Conservation (phyloP, 2,888 invertebrate species). For the Watsonalla binaria region DNA sequence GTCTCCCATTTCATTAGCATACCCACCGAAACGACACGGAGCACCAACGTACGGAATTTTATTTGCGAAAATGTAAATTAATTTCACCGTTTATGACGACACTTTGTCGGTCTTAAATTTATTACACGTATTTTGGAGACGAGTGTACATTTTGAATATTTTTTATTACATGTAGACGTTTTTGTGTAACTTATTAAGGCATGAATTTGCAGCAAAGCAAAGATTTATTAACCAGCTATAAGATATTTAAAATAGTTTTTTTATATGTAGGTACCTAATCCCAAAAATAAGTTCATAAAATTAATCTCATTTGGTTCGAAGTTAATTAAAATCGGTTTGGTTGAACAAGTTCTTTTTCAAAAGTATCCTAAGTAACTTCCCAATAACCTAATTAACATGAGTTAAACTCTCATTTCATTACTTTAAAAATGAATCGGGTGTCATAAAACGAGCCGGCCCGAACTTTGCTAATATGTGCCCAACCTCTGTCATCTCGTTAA, state of each 20-base stretch:
- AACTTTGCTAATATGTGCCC: conserved; percentile 78
- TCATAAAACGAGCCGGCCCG: conserved; percentile 49
- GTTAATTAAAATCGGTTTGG: too few relatives aligned
- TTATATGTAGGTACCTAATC: too few relatives aligned
- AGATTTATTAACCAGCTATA: too few relatives aligned
- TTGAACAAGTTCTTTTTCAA: background rate
- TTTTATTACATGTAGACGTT: too few relatives aligned
- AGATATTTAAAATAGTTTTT: too few relatives aligned
- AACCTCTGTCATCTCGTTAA: conserved; percentile 75
- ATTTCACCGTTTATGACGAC: conserved; percentile 55
- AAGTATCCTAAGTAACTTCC: background rate
- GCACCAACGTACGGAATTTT: conserved; percentile 46
- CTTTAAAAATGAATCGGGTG: conserved; percentile 61
- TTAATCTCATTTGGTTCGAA: too few relatives aligned
- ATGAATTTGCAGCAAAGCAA: too few relatives aligned
- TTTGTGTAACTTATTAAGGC: too few relatives aligned
- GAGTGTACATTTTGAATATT: background rate
- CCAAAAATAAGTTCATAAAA: too few relatives aligned
- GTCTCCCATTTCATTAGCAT: conserved; percentile 56
- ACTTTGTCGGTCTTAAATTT: conserved; percentile 45
- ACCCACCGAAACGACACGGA: conserved; percentile 33
- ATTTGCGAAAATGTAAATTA: conserved; percentile 68
- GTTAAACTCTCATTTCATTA: conserved; percentile 8
- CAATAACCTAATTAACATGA: conserved; percentile 3
- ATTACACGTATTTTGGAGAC: conserved; percentile 20